Percentiles rank a stretch among this genome's conserved stretches.
Conservation (phyloP, 2,113 vertebrate genomes). For the Phylloscopus trochiloides region DNA sequence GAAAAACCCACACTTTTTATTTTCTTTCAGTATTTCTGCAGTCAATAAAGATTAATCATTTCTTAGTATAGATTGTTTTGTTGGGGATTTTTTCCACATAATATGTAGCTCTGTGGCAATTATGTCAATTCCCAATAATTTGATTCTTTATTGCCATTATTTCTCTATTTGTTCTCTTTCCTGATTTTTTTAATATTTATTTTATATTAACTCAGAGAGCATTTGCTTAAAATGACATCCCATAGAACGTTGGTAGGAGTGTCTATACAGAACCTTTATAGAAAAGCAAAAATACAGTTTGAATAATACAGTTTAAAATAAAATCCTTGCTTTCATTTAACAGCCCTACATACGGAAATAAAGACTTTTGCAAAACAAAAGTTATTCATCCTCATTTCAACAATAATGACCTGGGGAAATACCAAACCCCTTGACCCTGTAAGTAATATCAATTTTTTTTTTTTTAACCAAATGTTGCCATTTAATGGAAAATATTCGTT, state of each 20-base stretch:
- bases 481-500: not conserved
- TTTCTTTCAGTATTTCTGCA: not conserved
- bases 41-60: not conserved
- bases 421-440: slow-evolving; percentile 82
- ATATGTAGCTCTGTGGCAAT: not conserved
- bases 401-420: slow-evolving; percentile 89
- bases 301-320: not conserved
- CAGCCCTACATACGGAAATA: slow-evolving; percentile 80
- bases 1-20: fast-evolving
- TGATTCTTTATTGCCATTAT: not conserved
- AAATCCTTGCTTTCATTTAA: not conserved
- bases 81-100: not conserved
- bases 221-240: not conserved
- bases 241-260: not conserved
- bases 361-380: slow-evolving; percentile 77
- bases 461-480: not conserved
- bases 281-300: not conserved
- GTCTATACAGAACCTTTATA: not conserved
- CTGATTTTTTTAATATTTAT: not conserved
- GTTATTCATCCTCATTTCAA: slow-evolving; percentile 89
- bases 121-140: not conserved
- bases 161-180: not conserved
- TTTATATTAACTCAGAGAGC: not conserved
- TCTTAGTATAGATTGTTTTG: not conserved
- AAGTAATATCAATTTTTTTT: slow-evolving; percentile 38